These are phyloP conservation scores for Caenorhabditis afra DNA, from an alignment of 2,888 invertebrate species.

Conservation along the genomic window DNA sequence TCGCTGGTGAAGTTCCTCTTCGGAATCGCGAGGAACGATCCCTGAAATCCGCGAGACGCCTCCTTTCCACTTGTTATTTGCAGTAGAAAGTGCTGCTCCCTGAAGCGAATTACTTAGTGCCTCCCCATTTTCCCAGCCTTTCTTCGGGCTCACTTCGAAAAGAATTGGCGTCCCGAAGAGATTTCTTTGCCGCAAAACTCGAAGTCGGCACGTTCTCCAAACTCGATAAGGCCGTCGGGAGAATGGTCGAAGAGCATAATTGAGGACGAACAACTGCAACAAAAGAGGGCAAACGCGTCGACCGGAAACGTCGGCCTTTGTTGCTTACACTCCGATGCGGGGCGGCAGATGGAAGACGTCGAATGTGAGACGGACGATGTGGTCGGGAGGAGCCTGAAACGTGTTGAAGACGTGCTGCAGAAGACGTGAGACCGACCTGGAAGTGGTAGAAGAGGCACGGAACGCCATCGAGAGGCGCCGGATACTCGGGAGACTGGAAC, in stretches of 20 bases:
- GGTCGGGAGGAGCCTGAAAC: slow-evolving; percentile 58
- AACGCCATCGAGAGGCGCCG: slow-evolving; percentile 49
- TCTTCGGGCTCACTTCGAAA: slow-evolving; percentile 55
- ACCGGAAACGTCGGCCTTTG: slow-evolving; percentile 1
- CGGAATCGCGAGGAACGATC: slow-evolving; percentile 60
- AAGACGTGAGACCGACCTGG: slow-evolving; percentile 38
- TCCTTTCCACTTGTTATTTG: slow-evolving; percentile 58
- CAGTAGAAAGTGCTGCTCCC: slow-evolving; percentile 61
- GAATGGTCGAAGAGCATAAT: slow-evolving; percentile 66
- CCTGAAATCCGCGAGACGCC: slow-evolving; percentile 63
- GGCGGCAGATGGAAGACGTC: slow-evolving; percentile 61
- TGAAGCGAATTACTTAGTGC: slow-evolving; percentile 32
- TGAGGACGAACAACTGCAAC: slow-evolving; percentile 62
- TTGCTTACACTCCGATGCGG: slow-evolving; percentile 56
- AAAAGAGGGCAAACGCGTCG: not conserved
- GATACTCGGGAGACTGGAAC: slow-evolving; percentile 68
- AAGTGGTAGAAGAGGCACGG: slow-evolving; percentile 67
- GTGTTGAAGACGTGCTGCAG: not conserved
- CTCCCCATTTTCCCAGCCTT: not conserved
- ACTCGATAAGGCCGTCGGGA: slow-evolving; percentile 62
- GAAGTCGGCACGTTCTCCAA: slow-evolving; percentile 61
- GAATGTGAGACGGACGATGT: slow-evolving; percentile 61
- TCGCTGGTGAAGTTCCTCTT: slow-evolving; percentile 59
- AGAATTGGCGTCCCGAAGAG: slow-evolving; percentile 57
- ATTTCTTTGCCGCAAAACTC: slow-evolving; percentile 69